phyloP scores from a whole-genome alignment of 2,113 vertebrate genomes.

The Halcyon malimbica region DNA sequence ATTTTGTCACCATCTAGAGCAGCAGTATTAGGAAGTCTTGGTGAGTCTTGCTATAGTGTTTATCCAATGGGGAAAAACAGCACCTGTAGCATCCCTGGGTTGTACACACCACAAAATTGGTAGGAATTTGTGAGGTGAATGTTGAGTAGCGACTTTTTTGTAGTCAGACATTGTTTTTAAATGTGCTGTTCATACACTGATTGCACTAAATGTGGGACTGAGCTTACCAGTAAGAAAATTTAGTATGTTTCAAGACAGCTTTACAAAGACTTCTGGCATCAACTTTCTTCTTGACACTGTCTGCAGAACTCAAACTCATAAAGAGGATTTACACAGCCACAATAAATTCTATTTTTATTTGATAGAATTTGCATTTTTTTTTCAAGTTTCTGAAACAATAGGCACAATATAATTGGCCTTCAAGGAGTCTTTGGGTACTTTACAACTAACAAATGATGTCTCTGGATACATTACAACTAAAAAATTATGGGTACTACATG shows the following conservation, averaged over 20 bases:
- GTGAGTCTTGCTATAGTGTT: background rate
- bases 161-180: background rate
- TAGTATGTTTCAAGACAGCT: background rate
- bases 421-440: background rate
- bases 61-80: background rate
- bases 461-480: background rate
- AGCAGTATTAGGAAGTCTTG: background rate
- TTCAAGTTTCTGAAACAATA: conserved; percentile 30
- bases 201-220: background rate
- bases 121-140: background rate
- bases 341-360: conserved; percentile 32
- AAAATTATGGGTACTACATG: background rate
- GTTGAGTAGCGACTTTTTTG: background rate
- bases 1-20: background rate
- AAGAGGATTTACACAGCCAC: background rate
- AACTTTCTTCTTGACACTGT: background rate
- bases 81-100: background rate
- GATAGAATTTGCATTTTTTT: background rate
- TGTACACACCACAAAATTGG: background rate
- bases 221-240: background rate
- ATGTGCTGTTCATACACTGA: background rate
- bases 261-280: background rate
- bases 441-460: background rate
- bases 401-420: background rate
- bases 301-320: background rate